Percentiles rank a stretch among this genome's conserved stretches.
These are phyloP conservation scores for Numenius arquata DNA, from an alignment of 2,113 vertebrate species.

Conservation along the genomic window DNA sequence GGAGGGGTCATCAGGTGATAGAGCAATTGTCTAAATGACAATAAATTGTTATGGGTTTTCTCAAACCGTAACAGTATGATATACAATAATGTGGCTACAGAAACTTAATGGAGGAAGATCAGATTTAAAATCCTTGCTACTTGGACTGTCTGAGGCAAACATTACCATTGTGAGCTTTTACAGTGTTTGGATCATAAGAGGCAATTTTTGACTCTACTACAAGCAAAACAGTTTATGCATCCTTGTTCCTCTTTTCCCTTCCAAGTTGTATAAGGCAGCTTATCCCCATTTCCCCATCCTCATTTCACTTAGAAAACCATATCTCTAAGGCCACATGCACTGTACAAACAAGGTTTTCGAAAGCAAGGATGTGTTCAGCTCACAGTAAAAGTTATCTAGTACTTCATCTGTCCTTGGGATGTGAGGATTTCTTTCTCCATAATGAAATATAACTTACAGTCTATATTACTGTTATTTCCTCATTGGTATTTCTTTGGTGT, in stretches of 20 bases:
- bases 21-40: no score
- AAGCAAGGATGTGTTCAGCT: neutral
- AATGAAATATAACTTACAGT: neutral
- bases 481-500: neutral
- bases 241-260: neutral
- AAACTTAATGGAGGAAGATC: neutral
- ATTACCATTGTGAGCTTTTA: neutral
- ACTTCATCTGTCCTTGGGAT: neutral
- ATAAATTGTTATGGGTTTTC: no score
- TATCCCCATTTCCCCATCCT: neutral
- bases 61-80: neutral
- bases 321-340: neutral
- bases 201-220: neutral
- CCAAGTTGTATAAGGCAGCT: neutral
- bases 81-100: neutral
- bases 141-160: neutral
- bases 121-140: neutral
- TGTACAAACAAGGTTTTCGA: neutral
- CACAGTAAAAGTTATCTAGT: neutral
- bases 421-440: neutral
- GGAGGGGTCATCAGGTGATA: no score
- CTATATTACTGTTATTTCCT: neutral
- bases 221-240: neutral
- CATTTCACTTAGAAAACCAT: neutral
- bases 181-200: neutral